Conservation (phyloP, 2,797 vertebrate genomes). For the Pangasius krempfi region DNA sequence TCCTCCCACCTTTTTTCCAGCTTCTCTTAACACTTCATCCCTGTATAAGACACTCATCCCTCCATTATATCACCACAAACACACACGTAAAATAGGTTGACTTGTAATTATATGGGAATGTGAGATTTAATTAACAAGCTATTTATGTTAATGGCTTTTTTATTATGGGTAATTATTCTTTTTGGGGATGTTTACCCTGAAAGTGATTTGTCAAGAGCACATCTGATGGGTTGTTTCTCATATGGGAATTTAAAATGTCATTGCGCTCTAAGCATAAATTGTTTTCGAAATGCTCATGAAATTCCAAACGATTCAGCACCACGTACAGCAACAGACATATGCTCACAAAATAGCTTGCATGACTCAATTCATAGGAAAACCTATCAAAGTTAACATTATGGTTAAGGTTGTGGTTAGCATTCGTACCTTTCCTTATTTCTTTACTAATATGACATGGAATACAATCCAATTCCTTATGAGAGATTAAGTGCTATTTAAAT, state of each 20-base stretch:
- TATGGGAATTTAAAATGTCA: background rate
- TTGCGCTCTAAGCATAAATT: background rate
- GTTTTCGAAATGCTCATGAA: background rate
- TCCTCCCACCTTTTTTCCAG: background rate
- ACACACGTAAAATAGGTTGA: background rate
- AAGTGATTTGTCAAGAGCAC: slow-evolving; percentile 6
- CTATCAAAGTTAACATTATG: background rate
- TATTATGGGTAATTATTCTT: slow-evolving; percentile 39
- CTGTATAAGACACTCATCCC: background rate
- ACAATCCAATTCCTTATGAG: background rate
- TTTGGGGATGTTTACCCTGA: slow-evolving; percentile 19
- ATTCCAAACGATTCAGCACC: background rate
- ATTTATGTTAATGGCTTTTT: slow-evolving; percentile 39
- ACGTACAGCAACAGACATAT: background rate
- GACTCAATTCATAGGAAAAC: background rate
- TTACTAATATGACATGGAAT: background rate
- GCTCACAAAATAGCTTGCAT: too few relatives aligned
- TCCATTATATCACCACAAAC: slow-evolving; percentile 15
- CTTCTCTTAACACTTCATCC: background rate
- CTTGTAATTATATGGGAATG: slow-evolving; percentile 26
- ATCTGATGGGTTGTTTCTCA: background rate
- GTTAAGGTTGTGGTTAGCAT: background rate
- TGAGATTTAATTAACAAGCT: slow-evolving; percentile 40
- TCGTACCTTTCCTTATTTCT: background rate
- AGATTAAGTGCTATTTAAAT: too few relatives aligned